Base-by-base conservation (phyloP, 2,888 invertebrate genomes). In the Lochmaea capreae region DNA sequence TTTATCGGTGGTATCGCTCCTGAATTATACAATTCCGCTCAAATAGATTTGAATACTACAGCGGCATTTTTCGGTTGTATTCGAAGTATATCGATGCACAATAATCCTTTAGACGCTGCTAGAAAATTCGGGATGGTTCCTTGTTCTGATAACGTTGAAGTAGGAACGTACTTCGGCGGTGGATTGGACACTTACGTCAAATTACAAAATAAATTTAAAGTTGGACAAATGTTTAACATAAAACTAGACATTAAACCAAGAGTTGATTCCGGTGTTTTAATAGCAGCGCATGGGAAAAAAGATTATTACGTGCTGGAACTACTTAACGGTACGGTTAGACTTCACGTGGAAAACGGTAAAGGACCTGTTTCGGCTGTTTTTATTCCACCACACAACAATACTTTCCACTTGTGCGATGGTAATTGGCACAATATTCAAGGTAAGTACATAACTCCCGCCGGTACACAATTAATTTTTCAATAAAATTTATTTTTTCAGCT, bases 351-450 rank as follows among this genome's bases (percentile, higher is more conserved):
- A 79, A 95, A 95, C 81, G 94, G 95, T 0, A 93, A 91, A 82
- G 97, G 96, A 10, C 91, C 93, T 1, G 93, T 95, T 80, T 91
- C 91, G 2, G 93, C 96, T 2, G 91, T 90, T 26, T 96, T 92
- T 85, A 90, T 90, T 67, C 91, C 92, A 46, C 89, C 90, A 62
- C 90, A 91, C 66, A 77, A 79, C 33, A 90, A 91, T 74, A 75
- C 67, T 4, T 91, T 93, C 81, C 89, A 90, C 73, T 90, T 98
- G 76, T 99, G 99, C 85, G 97, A 99, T 87, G 98, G 99, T 65
- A 90, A 95, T 71, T 99, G 98, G 98, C 98, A 99, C 84, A 93
- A 90, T 72, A 95, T 97, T 81, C 90, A 91, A 87, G 93, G 94
- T 93, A 85, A 86, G 73, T 74, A 8, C 33, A 6, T 8, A 33